These are phyloP conservation scores for Drosophila sp. DNA, from an alignment of 1,140 invertebrate species.

Conservation along the genomic window DNA sequence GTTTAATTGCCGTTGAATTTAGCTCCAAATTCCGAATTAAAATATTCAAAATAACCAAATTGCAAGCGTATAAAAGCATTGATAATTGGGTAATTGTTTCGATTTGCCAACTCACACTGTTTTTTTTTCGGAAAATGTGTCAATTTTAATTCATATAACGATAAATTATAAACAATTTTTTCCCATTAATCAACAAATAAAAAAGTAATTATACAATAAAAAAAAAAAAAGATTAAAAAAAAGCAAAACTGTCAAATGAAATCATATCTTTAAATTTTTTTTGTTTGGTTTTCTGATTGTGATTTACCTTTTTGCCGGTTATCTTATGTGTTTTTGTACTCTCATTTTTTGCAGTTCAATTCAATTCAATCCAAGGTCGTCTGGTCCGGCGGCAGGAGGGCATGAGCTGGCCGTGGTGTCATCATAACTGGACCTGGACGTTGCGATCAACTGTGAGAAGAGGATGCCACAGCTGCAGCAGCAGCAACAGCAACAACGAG, in stretches of 20 bases:
- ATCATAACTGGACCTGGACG: constrained; percentile 51
- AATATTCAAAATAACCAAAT: too few species aligned
- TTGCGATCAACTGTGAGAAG: constrained; percentile 30
- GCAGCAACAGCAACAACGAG: constrained; percentile 27
- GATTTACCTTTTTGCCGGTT: constrained; percentile 13
- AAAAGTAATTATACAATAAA: constrained; percentile 6
- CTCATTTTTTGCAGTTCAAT: constrained; percentile 23
- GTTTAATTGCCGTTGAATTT: too few species aligned
- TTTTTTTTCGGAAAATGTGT: constrained; percentile 2
- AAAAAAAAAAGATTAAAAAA: neutral
- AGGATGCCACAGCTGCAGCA: constrained; percentile 48
- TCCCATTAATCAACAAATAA: constrained; percentile 7
- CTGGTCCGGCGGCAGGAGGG: constrained; percentile 39
- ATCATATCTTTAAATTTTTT: constrained; percentile 12
- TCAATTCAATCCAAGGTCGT: constrained; percentile 22
- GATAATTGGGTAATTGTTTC: neutral
- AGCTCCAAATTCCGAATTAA: too few species aligned
- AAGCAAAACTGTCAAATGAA: neutral
- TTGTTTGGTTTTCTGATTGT: neutral
- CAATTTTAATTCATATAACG: neutral
- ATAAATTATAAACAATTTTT: constrained; percentile 15
- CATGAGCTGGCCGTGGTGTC: constrained; percentile 46
- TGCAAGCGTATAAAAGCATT: neutral
- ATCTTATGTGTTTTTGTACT: constrained; percentile 7
- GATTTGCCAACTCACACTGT: neutral